Percentiles rank a stretch among this genome's conserved stretches.
These are phyloP conservation scores for Lycodopsis pacificus DNA, from an alignment of 2,797 vertebrate genomes.

Conservation along the genomic window DNA sequence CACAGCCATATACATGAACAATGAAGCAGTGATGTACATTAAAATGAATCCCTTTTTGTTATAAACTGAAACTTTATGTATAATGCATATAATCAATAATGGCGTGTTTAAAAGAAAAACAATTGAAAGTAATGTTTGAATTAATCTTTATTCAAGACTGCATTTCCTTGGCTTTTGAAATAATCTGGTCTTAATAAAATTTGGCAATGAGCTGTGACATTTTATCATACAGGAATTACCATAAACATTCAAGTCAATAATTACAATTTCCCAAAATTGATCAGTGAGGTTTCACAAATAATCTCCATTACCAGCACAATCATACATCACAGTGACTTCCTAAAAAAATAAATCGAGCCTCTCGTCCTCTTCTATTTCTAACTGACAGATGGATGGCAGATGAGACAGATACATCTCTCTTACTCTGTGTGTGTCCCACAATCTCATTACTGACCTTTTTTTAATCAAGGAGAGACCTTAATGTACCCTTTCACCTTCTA, in stretches of 20 bases:
- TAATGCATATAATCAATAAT: slow-evolving; percentile 8
- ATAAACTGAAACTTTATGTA: neutral
- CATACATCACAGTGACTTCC: slow-evolving; percentile 21
- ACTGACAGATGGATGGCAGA: slow-evolving; percentile 66
- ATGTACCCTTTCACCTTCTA: slow-evolving; percentile 81
- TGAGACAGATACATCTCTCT: slow-evolving; percentile 65
- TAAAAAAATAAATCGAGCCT: slow-evolving; percentile 9
- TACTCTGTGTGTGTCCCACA: slow-evolving; percentile 58
- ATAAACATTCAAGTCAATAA: slow-evolving; percentile 5
- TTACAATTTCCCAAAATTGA: neutral
- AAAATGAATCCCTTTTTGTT: slow-evolving; percentile 5
- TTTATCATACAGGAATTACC: neutral
- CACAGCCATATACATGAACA: slow-evolving; percentile 32
- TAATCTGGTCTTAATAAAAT: slow-evolving; percentile 1
- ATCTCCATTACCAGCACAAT: slow-evolving; percentile 22
- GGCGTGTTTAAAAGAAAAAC: neutral
- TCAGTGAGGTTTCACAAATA: neutral
- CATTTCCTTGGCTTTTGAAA: slow-evolving; percentile 1
- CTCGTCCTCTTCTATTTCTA: slow-evolving; percentile 25
- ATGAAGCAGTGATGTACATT: neutral
- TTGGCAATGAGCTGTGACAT: neutral
- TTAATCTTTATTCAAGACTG: slow-evolving; percentile 10
- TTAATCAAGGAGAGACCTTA: slow-evolving; percentile 82
- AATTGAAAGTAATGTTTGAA: neutral
- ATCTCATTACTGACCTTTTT: slow-evolving; percentile 81